Evolutionary conservation across 2,113 vertebrate genomes (phyloP), one percentile per base, ranked within the genome.

Genomic region (Passer domesticus): DNA sequence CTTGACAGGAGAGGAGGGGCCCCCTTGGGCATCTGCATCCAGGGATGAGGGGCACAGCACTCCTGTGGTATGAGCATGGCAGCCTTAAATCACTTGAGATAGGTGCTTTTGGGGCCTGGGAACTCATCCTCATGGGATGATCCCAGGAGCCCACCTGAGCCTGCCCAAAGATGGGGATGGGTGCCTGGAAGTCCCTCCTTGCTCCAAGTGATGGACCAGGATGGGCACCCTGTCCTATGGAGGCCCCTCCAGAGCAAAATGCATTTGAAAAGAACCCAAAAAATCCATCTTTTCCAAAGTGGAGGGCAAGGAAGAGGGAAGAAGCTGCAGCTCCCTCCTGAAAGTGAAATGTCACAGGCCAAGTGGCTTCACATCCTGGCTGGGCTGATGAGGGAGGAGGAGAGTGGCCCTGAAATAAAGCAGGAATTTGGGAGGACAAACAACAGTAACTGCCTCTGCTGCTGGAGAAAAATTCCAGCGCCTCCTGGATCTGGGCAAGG

Each of bases 51-150:
- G 63, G 43, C 35, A 53, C 1, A 3, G 7, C 27, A 4, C 13
- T 21, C 10, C 41, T 22, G 0, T 2, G 14, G 17, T 1, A 1
- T 7, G 33, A 72, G 74, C 1, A 0, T 8, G 13, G 31, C 72
- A 75, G 37, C 37, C 43, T 31, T 15, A 27, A 10, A 22, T 59
- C 56, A n/a, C 33, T 43, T 16, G 44, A 49, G 17, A 63, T 58
- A 31, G 10, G 46, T 63, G 49, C 9, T 84, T 55, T 31, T 44
- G 44, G 17, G 37, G 14, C 20, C 22, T 3, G 0, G 64, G 50
- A 49, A 7, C 0, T 9, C 37, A 63, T 46, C 64, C 3, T 1
- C 9, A 2, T 8, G 23, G 56, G 44, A 5, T 2, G 6, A 74
- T 79, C 30, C 47, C 4, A 3, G 73, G 49, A 83, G 23, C 69